Percentiles rank a stretch among this genome's conserved stretches.
These are phyloP conservation scores for Dicrurus megarhynchus DNA, from an alignment of 2,113 vertebrate genomes.

Conservation along the genomic window DNA sequence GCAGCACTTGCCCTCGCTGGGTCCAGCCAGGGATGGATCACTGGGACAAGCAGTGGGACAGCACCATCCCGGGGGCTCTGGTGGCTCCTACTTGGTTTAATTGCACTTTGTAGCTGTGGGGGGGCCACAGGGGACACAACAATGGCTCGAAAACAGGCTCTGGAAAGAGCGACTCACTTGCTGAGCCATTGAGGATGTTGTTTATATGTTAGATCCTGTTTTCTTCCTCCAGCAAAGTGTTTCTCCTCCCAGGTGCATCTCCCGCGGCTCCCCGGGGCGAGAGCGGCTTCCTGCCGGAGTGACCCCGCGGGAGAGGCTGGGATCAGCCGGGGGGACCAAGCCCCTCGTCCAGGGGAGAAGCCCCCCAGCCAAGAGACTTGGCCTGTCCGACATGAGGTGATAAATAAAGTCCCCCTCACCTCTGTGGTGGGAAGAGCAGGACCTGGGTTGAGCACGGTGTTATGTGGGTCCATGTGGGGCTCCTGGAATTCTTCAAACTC, in stretches of 20 bases:
- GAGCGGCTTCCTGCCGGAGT: conserved; percentile 51
- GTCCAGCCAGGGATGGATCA: background rate
- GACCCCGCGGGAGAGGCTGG: background rate
- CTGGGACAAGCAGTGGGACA: background rate
- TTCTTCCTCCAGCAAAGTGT: conserved; percentile 73
- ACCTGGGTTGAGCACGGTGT: accelerated
- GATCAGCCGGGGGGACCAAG: background rate
- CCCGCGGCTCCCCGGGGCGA: background rate
- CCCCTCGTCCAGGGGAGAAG: accelerated
- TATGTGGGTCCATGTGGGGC: accelerated
- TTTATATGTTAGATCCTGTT: conserved; percentile 81
- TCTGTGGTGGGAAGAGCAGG: accelerated
- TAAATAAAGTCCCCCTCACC: background rate
- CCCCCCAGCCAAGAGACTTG: background rate
- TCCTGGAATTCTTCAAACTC: background rate
- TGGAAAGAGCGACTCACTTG: conserved; percentile 61
- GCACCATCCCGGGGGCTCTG: background rate
- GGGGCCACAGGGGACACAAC: background rate
- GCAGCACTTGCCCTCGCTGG: background rate
- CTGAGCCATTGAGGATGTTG: conserved; percentile 76
- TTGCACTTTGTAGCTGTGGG: background rate
- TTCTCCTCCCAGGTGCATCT: conserved; percentile 76
- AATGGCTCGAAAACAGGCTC: conserved; percentile 42
- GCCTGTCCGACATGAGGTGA: accelerated
- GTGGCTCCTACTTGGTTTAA: conserved; percentile 3